Evolutionary conservation across 2,113 vertebrate species (phyloP).

Genomic region (Dicerorhinus sumatrensis): DNA sequence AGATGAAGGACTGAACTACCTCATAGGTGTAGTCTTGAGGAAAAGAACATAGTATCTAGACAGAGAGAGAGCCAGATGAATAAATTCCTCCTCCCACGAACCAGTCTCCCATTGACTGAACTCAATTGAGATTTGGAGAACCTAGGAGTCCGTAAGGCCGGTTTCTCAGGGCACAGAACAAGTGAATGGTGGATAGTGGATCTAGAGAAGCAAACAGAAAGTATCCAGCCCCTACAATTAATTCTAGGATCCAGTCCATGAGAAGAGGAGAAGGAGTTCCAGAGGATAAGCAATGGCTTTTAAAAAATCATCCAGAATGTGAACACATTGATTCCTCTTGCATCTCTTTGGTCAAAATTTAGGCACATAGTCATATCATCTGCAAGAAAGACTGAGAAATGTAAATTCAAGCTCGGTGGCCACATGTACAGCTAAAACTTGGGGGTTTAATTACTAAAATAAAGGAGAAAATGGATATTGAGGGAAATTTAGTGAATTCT

Average conservation of each 20-base stretch:
- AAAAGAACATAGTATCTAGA: not conserved
- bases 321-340: not conserved
- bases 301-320: not conserved
- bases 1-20: not conserved
- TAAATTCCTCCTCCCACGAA: not conserved
- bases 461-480: not conserved
- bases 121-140: not conserved
- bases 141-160: not conserved
- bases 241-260: not conserved
- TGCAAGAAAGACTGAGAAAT: not conserved
- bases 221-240: not conserved
- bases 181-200: not conserved
- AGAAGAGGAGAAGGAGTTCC: not conserved
- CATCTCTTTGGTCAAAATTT: not conserved
- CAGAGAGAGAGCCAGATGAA: not conserved
- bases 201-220: not conserved
- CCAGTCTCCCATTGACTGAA: not conserved
- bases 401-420: not conserved
- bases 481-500: not conserved
- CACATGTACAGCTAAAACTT: not conserved
- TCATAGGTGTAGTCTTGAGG: not conserved
- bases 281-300: not conserved
- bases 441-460: not conserved
- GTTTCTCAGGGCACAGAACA: not conserved
- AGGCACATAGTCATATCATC: not conserved